These are phyloP conservation scores for Euphysa ruthae DNA, from an alignment of 30 jellyfish, hydroid and myxozoan species.

Conservation along the genomic window DNA sequence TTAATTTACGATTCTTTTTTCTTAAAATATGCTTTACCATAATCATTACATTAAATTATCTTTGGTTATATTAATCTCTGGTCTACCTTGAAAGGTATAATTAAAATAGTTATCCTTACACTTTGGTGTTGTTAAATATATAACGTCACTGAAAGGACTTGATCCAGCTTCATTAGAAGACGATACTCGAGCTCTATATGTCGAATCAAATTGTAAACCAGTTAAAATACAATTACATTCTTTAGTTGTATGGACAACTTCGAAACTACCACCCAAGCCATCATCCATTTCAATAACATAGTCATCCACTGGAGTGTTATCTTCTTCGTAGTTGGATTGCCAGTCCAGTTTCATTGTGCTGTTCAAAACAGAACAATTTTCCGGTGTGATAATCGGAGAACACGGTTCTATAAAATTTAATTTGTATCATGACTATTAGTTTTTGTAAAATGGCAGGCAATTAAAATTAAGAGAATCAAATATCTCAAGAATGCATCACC, in stretches of 20 bases:
- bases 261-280: constrained; percentile 73
- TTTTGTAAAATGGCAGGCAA: too few relatives aligned
- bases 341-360: constrained; percentile 65
- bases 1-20: too few relatives aligned
- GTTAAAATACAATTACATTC: constrained; percentile 65
- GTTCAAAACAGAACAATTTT: constrained; percentile 66
- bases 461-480: too few relatives aligned
- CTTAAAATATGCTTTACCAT: too few relatives aligned
- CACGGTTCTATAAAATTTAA: constrained; percentile 71
- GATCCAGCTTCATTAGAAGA: constrained; percentile 61
- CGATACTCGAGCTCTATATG: constrained; percentile 72
- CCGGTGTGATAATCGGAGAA: constrained; percentile 58
- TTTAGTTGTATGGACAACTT: constrained; percentile 65
- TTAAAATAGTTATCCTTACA: too few relatives aligned
- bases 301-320: constrained; percentile 43
- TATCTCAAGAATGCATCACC: too few relatives aligned
- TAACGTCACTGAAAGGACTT: constrained; percentile 69
- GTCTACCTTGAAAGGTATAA: too few relatives aligned
- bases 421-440: too few relatives aligned
- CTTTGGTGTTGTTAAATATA: constrained; percentile 69
- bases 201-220: constrained; percentile 78
- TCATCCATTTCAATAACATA: constrained; percentile 73
- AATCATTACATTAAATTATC: too few relatives aligned
- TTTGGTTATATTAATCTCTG: too few relatives aligned
- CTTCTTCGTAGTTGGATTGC: constrained; percentile 23